Percentiles rank a stretch among this genome's conserved stretches.
phyloP scores from a whole-genome alignment of 1,140 invertebrate genomes.

The Psix sp. region DNA sequence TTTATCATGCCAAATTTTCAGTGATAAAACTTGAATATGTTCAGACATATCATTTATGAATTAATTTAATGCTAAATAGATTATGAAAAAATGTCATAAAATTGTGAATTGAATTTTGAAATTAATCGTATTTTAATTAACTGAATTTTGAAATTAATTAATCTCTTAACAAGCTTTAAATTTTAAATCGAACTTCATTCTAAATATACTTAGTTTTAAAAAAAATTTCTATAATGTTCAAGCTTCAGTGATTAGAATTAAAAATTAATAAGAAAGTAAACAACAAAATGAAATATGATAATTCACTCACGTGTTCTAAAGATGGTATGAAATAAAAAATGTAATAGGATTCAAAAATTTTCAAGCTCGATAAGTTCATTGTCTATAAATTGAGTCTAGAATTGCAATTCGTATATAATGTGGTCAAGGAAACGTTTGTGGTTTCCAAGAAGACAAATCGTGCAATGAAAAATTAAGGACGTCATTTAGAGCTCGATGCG shows the following conservation, averaged over 20 bases:
- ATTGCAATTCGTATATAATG: slow-evolving; percentile 52
- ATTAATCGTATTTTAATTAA: too few species aligned
- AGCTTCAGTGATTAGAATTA: neutral
- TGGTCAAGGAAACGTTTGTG: slow-evolving; percentile 42
- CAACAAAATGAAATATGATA: slow-evolving; percentile 12
- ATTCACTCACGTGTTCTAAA: slow-evolving; percentile 5
- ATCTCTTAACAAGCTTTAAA: too few species aligned
- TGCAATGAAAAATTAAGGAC: slow-evolving; percentile 59
- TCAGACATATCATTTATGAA: slow-evolving; percentile 6
- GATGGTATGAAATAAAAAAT: slow-evolving; percentile 16
- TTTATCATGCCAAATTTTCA: neutral
- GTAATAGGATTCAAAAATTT: slow-evolving; percentile 28
- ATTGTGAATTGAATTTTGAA: too few species aligned
- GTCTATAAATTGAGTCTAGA: slow-evolving; percentile 39
- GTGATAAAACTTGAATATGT: slow-evolving; percentile 1
- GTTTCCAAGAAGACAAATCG: slow-evolving; percentile 56
- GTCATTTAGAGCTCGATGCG: slow-evolving; percentile 44
- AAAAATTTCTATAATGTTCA: too few species aligned
- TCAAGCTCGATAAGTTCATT: slow-evolving; percentile 24
- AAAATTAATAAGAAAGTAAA: slow-evolving; percentile 3
- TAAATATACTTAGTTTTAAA: too few species aligned
- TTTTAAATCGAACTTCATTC: too few species aligned
- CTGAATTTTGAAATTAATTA: too few species aligned
- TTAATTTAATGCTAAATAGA: too few species aligned
- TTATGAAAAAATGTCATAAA: too few species aligned